Evolutionary conservation across 2,888 invertebrate species (phyloP), one percentile per base, ranked within the genome.

Genomic region (Saturnia pavonia): DNA sequence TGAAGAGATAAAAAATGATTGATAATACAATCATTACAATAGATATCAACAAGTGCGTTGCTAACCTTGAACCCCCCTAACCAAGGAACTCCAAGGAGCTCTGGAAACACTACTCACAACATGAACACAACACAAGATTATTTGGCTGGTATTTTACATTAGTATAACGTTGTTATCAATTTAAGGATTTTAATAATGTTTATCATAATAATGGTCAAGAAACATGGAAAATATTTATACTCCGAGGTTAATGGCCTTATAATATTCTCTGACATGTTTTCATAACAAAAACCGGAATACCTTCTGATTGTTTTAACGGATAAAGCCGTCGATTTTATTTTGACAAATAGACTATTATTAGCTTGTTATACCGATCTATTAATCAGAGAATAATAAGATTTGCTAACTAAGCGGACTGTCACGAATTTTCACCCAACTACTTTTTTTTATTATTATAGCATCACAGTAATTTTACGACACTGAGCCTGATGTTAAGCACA

Each of bases 281-380:
- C 40, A 0, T 8, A 40, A 34, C 8, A 65, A 11, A 40, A 65
- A 65, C 40, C 67, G 19, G 40, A 70, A 70, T 51, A 66, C 16
- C 57, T 57, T 57, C 4, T 22, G 14, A 54, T 66, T 66, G 34
- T 68, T 65, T 51, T 67, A 51, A 67, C 25, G 63, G 71, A 69
- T 71, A 70, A 72, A 69, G 68, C 74, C 75, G 75, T 74, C 75
- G 72, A 74, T 75, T 76, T 77, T 82, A 80, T 82, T 82, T 82
- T 83, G 80, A 84, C 82, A 82, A 83, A 82, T 78, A 78, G 79
- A 79, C 73, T 34, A n/a, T n/a, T 77, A 82, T 82, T 80, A 79
- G 74, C 72, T 75, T 72, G 71, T 69, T 78, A 81, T 81, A 73
- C 75, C 51, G 75, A 80, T 82, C 79, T 78, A 71, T 73, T 70